Evolutionary conservation across 2,113 vertebrate species (phyloP), one percentile per base, ranked within the genome.

Genomic region (Desmodus rotundus): DNA sequence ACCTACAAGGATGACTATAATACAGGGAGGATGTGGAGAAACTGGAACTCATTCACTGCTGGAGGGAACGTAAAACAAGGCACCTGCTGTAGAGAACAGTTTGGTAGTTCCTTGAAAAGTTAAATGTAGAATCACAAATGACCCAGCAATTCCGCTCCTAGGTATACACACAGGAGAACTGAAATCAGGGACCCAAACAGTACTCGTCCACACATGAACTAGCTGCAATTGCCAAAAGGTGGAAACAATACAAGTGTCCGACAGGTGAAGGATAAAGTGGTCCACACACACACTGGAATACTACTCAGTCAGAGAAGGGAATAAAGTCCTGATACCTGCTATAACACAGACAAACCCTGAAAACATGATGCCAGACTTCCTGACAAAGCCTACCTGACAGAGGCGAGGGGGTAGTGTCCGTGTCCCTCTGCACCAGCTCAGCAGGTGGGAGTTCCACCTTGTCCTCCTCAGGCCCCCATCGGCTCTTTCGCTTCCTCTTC

Each of bases 381-480:
- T 33, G 24, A 31, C 7, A 63, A 4, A 38, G 81, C 96, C 70
- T 41, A 99, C 98, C 98, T 97, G 98, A 98, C 2, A 98, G 97
- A 2, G 98, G 98, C 0, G 98, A 98, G 6, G 98, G 98, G 1
- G 98, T 96, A 7, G 94, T 94, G 4, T 98, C 98, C 84, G 97
- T 72, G 0, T 98, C 96, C 67, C 87, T 98, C 22, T 98, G 98
- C 1, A 97, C 95, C 4, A 98, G 96, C 88, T 98, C 97, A 0
- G 98, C 95, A 0, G 99, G 99, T 0, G 99, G 99, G 52, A 99
- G 38, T 1, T 99, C 99, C 24, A 99, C 99, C 96, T 99, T 99
- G 73, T 99, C 99, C 22, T 99, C 99, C 89, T 99, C 99, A 0
- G 99, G 99, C 1, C 99, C 99, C 99, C 99, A 99, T 36, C 99